Evolutionary conservation across 2,113 vertebrate genomes (phyloP), one percentile per base, ranked within the genome.

Genomic region (Pelobates fuscus): DNA sequence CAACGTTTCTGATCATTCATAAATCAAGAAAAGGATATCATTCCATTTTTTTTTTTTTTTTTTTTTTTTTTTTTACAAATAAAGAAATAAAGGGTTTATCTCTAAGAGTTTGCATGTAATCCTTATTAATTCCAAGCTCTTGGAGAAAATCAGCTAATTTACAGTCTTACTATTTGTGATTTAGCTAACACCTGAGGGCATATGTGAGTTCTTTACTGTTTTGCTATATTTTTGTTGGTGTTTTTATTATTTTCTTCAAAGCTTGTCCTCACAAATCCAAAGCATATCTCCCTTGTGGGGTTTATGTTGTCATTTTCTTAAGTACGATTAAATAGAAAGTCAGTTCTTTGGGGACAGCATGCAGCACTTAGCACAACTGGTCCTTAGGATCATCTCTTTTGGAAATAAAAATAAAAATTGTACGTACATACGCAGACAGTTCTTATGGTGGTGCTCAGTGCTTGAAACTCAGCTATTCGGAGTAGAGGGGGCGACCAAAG

Each of bases 111-210:
- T 79, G 71, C 64, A 77, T 77, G 27, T 89, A 86, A 88, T 86
- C 79, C 79, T 84, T 72, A 85, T 82, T 87, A 82, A 86, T 83
- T 83, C 81, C 78, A 82, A 79, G 80, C 87, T 86, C 65, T 1
- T 29, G 79, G 58, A 66, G 46, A 79, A 79, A 77, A 43, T 71
- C 63, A 75, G 70, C 80, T 77, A 66, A 80, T 83, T 80, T 77
- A 59, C 80, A 80, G 78, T 80, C 69, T 26, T 10, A 18, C 77
- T 78, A 78, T 67, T 18, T 60, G 26, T 43, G 78, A 76, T 66
- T 61, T 44, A 67, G 65, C 37, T 0, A 27, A 78, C 67, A 78
- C 65, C 80, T 82, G 18, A 76, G 5, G 77, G 78, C 78, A 70
- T 78, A 24, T 70, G 78, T 67, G 71, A 66, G 70, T 80, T 82